These are phyloP conservation scores for Tachina fera DNA, from an alignment of 2,888 invertebrate genomes.

Conservation along the genomic window DNA sequence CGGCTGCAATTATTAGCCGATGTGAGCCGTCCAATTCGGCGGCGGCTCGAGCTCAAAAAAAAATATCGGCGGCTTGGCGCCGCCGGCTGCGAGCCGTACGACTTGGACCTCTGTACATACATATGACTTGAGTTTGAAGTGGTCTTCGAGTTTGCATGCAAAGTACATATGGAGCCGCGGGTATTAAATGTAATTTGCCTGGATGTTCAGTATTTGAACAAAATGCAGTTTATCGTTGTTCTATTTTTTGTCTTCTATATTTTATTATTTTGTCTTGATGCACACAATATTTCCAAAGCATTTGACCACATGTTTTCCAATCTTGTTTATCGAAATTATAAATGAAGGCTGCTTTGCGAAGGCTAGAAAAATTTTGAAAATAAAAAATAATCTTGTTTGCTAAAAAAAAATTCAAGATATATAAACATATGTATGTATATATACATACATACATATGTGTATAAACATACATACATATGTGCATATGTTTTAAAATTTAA, in stretches of 20 bases:
- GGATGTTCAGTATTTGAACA: slow-evolving; percentile 21
- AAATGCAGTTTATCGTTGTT: slow-evolving; percentile 7
- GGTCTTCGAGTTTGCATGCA: background rate
- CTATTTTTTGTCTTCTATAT: background rate
- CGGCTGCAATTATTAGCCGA: no score
- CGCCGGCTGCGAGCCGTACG: no score
- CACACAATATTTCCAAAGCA: slow-evolving; percentile 54
- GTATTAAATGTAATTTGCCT: slow-evolving; percentile 37
- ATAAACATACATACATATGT: no score
- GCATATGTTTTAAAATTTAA: no score
- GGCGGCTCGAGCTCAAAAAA: no score
- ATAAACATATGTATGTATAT: no score
- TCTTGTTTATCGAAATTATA: slow-evolving; percentile 1
- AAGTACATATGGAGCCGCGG: background rate
- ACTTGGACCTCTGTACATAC: no score
- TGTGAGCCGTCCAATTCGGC: no score
- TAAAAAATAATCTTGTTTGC: no score
- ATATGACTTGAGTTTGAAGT: background rate
- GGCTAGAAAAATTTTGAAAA: no score
- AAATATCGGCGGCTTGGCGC: no score
- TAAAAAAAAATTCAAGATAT: background rate
- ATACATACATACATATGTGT: no score
- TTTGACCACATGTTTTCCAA: slow-evolving; percentile 65
- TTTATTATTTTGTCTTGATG: slow-evolving; percentile 7
- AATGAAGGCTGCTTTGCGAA: background rate